Evolutionary conservation across 2,113 vertebrate genomes (phyloP).

Genomic region (Galemys pyrenaicus): DNA sequence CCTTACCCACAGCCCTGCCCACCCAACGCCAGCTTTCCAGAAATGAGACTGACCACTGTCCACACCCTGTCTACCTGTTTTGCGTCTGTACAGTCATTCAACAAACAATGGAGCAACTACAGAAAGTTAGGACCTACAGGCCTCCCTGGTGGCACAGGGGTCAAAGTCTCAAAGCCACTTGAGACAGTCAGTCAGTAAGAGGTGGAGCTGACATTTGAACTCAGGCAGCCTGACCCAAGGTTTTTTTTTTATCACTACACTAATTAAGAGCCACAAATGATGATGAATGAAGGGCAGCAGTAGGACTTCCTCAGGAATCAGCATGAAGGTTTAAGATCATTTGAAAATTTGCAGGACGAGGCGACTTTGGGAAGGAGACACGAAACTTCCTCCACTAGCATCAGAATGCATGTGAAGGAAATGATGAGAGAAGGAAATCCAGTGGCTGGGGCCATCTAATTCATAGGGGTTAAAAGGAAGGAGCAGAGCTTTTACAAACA

Average conservation of each 20-base stretch:
- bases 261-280: background rate
- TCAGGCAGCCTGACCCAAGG: background rate
- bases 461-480: conserved; percentile 51
- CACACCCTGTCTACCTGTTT: background rate
- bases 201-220: background rate
- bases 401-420: background rate
- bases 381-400: background rate
- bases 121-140: background rate
- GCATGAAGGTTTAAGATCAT: background rate
- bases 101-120: background rate
- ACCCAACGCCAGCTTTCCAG: background rate
- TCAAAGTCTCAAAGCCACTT: background rate
- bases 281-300: background rate
- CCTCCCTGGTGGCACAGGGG: too few relatives aligned
- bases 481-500: conserved; percentile 57
- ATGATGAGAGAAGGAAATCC: background rate
- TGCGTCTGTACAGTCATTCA: background rate
- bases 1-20: background rate
- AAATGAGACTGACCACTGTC: background rate
- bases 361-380: background rate
- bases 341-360: background rate
- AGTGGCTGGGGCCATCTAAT: background rate
- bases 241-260: background rate
- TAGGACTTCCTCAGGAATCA: background rate
- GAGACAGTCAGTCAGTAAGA: background rate